A percentile compares a stretch with the other conserved stretches of the same genome.
Conservation (phyloP, 2,797 vertebrate genomes). For the Melanitta fusca region DNA sequence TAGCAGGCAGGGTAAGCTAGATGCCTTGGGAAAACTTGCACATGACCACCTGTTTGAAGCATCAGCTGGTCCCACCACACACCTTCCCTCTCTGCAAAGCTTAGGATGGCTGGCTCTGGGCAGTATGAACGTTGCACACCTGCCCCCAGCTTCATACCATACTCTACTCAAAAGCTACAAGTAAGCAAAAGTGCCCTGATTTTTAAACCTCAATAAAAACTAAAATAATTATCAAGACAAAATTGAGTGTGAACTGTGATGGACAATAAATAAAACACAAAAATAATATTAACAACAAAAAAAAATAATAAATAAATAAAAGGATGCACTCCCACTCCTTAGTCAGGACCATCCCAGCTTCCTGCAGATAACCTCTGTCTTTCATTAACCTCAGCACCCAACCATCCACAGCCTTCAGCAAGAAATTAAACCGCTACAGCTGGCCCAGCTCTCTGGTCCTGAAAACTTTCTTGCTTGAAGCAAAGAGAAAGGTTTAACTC, state of each 20-base stretch:
- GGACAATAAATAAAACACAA: background rate
- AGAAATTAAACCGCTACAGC: background rate
- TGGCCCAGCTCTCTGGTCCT: background rate
- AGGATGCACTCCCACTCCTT: background rate
- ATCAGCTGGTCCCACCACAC: background rate
- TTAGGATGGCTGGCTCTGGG: fast-evolving
- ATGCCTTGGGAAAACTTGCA: background rate
- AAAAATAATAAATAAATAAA: background rate
- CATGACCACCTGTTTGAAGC: background rate
- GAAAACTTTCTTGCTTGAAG: background rate
- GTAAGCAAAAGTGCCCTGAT: fast-evolving
- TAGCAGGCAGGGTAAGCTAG: background rate
- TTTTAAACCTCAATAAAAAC: background rate
- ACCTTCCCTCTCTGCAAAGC: background rate
- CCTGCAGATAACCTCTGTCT: background rate
- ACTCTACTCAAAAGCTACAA: background rate
- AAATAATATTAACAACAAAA: background rate
- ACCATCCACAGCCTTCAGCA: background rate
- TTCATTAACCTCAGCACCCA: background rate
- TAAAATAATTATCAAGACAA: background rate
- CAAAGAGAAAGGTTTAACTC: background rate
- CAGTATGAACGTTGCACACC: background rate
- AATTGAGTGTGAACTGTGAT: background rate
- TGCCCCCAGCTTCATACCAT: background rate
- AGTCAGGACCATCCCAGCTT: background rate